A percentile compares a stretch with the other conserved stretches of the same genome.
Conservation (phyloP, 2,797 vertebrate species). For the Macropodus opercularis region DNA sequence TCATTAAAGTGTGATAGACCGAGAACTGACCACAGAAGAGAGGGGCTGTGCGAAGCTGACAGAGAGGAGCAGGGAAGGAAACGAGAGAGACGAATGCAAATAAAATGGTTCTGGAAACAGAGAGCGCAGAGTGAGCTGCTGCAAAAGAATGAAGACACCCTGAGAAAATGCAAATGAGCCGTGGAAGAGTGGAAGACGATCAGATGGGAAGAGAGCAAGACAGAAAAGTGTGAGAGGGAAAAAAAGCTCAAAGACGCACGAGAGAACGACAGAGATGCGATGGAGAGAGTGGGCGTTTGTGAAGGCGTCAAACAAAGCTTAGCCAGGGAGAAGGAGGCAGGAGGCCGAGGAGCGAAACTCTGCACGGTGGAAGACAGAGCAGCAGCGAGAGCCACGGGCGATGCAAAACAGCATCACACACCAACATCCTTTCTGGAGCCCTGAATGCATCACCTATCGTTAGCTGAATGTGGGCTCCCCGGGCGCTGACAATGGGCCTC, state of each 20-base stretch:
- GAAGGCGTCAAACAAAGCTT: slow-evolving; percentile 77
- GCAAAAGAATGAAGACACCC: slow-evolving; percentile 21
- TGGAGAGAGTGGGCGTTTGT: slow-evolving; percentile 72
- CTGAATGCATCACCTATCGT: slow-evolving; percentile 54
- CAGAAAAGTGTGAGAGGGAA: slow-evolving; percentile 45
- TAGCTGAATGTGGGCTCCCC: slow-evolving; percentile 1
- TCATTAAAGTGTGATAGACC: slow-evolving; percentile 19
- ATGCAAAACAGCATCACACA: neutral
- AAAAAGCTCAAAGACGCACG: slow-evolving; percentile 16
- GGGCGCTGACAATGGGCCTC: slow-evolving; percentile 30
- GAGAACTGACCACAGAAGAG: slow-evolving; percentile 9
- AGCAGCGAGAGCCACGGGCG: slow-evolving; percentile 25
- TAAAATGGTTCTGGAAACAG: slow-evolving; percentile 4
- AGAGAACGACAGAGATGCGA: slow-evolving; percentile 33
- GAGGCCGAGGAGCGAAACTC: slow-evolving; percentile 36
- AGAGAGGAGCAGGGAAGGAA: neutral
- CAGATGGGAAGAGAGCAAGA: slow-evolving; percentile 44
- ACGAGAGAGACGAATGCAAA: slow-evolving; percentile 17
- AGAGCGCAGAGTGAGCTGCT: slow-evolving; percentile 7
- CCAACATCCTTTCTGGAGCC: slow-evolving; percentile 7
- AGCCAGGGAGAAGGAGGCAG: slow-evolving; percentile 37
- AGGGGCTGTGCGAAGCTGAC: slow-evolving; percentile 3
- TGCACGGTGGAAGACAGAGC: slow-evolving; percentile 1
- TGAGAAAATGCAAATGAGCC: slow-evolving; percentile 57
- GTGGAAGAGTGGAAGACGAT: slow-evolving; percentile 34